phyloP scores from a whole-genome alignment of 2,888 invertebrate genomes.

The Eupithecia centaureata region DNA sequence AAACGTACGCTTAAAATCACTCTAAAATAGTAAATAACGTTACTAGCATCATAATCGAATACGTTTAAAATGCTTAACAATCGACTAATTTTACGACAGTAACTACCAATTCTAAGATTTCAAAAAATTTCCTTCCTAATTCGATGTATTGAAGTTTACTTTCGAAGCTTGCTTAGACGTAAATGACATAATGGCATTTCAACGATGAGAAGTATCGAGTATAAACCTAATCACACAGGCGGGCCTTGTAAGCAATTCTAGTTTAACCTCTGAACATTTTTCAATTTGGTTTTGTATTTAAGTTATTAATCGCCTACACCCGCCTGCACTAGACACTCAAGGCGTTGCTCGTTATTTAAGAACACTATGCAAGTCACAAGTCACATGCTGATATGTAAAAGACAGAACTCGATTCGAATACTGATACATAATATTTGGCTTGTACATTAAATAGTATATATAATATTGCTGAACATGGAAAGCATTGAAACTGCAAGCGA shows the following conservation, averaged over 20 bases:
- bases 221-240: slow-evolving; percentile 11
- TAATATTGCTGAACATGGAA: slow-evolving; percentile 61
- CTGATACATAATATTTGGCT: slow-evolving; percentile 74
- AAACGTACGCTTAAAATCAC: slow-evolving; percentile 49
- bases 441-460: slow-evolving; percentile 45
- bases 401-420: slow-evolving; percentile 76
- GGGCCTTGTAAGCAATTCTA: not conserved
- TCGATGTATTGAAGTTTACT: slow-evolving; percentile 77
- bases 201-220: slow-evolving; percentile 64
- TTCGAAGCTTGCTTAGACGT: slow-evolving; percentile 66
- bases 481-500: slow-evolving; percentile 65
- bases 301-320: slow-evolving; percentile 43
- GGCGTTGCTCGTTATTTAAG: slow-evolving; percentile 66
- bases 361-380: slow-evolving; percentile 80
- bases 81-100: slow-evolving; percentile 61
- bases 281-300: not conserved
- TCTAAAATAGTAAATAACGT: slow-evolving; percentile 55
- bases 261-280: not conserved
- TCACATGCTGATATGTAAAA: slow-evolving; percentile 83
- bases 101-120: slow-evolving; percentile 62
- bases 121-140: slow-evolving; percentile 68
- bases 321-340: slow-evolving; percentile 60
- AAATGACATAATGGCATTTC: slow-evolving; percentile 71
- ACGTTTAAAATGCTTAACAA: slow-evolving; percentile 62
- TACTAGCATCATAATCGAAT: slow-evolving; percentile 57